Base-by-base conservation (phyloP, 2,888 invertebrate species). In the Drosophila borealis region DNA sequence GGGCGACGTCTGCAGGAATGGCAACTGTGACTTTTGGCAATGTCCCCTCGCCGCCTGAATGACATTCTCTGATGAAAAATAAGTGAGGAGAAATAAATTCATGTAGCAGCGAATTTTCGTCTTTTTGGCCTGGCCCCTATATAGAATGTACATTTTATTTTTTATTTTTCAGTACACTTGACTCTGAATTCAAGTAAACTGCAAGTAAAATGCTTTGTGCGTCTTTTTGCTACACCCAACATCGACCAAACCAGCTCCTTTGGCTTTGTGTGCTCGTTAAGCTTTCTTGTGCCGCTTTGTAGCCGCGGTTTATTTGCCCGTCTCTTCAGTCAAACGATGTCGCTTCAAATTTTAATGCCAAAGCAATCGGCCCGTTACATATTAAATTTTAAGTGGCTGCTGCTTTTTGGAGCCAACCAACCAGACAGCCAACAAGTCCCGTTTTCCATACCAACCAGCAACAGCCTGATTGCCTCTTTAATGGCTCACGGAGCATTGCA, bases 321-420 rank as follows among this genome's bases (percentile, higher is more conserved):
- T 65, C 60, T 59, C 59, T 49, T 2, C 0, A 36, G 45, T 44
- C 42, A 50, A 69, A 66, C 73, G 67, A 60, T 57, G 63, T 57
- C 57, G 66, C 67, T 73, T 65, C 64, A 66, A 59, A 68, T 62
- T 72, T 82, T 72, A 80, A 77, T 72, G 77, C 53, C 69, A 60
- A 60, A 67, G 64, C 74, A 78, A 76, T 83, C 74, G 74, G 67
- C 14, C 57, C 64, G 64, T 79, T 74, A 77, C 70, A 80, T 78
- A 82, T 84, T 82, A 79, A 65, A 84, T 77, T 79, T 80, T 70
- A 81, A 82, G 72, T 77, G 77, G 65, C 64, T 68, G 53, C 56
- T 54, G 70, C 53, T 67, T 49, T 70, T 68, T 21, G 60, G 45
- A 11, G 34, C 21, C 64, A 54, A 6, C 49, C 36, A 51, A 25